Base-by-base conservation (phyloP, 2,113 vertebrate genomes). In the Galeopterus variegatus region DNA sequence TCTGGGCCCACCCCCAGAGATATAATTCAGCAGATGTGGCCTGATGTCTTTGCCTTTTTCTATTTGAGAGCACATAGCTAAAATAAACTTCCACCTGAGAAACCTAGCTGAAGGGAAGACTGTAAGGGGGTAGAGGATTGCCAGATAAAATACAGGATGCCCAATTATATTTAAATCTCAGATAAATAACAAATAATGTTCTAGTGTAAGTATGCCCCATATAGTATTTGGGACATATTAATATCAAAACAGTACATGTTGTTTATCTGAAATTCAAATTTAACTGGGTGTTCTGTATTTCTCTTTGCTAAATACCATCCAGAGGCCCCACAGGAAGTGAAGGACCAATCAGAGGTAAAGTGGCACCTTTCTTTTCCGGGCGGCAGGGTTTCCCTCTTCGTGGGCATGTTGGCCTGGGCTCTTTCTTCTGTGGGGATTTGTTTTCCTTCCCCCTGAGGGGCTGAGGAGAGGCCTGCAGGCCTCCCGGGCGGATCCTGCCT, bases 151-250 rank as follows among this genome's bases (percentile, higher is more conserved):
- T 24, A 62, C 41, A 64, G 83, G 62, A 62, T 31, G 41, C 41
- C 23, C 23, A 56, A 10, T 75, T 85, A 17, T 48, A 60, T 52
- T 73, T 79, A 36, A 73, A 84, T 52, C 64, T 95, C 36, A 62
- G 90, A 26, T 33, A 87, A 90, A 82, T 82, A 64, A 67, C n/a
- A 70, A 36, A 83, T 52, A 28, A 28, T 60, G 45, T 76, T 95
- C 72, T 73, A 58, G 19, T 36, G 1, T 73, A 62, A 62, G 50
- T 64, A 62, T 84, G 45, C 6, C 58, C 19, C 3, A 5, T 45
- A 19, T 17, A 56, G 23, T 70, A 48, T 41, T 67, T 62, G 36
- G 65, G 31, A 36, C 26, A 31, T 60, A 73, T 31, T 77, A 76
- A 69, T 76, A 65, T 23, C 9, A 31, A 93, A 75, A 87, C 23